Evolutionary conservation across 2,797 vertebrate genomes (phyloP).

Genomic region (Propithecus deckenii): DNA sequence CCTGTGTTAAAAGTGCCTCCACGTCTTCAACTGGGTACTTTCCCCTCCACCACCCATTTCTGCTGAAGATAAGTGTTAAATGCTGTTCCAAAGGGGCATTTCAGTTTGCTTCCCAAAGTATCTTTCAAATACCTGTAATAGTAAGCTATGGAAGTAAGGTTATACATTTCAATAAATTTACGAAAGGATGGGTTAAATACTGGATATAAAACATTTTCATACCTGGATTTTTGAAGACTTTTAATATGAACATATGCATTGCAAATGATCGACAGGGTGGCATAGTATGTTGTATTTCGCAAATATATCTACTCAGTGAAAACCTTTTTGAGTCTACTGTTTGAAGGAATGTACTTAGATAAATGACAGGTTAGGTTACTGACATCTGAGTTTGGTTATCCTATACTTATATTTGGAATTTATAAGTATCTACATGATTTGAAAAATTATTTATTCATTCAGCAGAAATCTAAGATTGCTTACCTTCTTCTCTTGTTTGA

Average conservation of each 20-base stretch:
- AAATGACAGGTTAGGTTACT: not conserved
- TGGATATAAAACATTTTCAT: not conserved
- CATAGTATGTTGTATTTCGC: not conserved
- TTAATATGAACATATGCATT: not conserved
- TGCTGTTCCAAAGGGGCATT: not conserved
- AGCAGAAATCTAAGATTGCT: not conserved
- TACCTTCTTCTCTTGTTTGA: not conserved
- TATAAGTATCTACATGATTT: not conserved
- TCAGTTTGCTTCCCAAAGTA: not conserved
- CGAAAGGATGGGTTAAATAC: not conserved
- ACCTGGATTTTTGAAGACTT: not conserved
- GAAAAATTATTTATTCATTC: constrained; percentile 18
- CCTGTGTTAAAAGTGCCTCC: not conserved
- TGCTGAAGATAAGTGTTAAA: not conserved
- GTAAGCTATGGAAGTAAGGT: not conserved
- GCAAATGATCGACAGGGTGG: not conserved
- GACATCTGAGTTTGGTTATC: not conserved
- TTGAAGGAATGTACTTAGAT: not conserved
- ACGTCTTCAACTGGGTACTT: not conserved
- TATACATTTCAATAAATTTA: not conserved
- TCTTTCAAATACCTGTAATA: not conserved
- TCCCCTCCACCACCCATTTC: not conserved
- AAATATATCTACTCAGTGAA: not conserved
- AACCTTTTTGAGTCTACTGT: not conserved
- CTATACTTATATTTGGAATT: not conserved